A percentile compares a stretch with the other conserved stretches of the same genome.
Conservation (phyloP, 2,797 vertebrate genomes). For the Labeo calbasu region DNA sequence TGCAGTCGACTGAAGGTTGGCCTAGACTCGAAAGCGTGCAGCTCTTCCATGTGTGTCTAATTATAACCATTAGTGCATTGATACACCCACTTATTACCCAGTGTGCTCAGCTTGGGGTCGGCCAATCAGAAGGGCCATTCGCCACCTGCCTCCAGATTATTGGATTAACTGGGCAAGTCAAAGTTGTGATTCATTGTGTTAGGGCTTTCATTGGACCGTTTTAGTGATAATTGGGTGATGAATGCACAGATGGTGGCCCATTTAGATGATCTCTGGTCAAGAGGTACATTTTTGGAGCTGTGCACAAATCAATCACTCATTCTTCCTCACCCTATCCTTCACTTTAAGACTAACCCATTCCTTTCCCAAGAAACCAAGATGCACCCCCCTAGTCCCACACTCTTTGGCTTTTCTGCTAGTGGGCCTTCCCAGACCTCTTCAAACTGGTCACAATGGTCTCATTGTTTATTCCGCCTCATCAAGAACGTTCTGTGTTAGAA, state of each 20-base stretch:
- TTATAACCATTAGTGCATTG: constrained; percentile 62
- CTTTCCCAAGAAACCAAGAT: background rate
- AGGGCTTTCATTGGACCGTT: constrained; percentile 74
- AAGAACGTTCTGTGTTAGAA: background rate
- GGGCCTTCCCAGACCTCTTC: constrained; percentile 45
- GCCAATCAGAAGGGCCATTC: constrained; percentile 53
- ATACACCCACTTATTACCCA: constrained; percentile 52
- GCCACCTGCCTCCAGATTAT: constrained; percentile 59
- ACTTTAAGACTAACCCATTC: constrained; percentile 1
- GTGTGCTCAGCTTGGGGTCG: constrained; percentile 44
- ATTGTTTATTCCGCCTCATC: constrained; percentile 32
- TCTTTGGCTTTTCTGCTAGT: constrained; percentile 23
- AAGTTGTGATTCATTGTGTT: constrained; percentile 61
- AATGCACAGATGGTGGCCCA: constrained; percentile 74
- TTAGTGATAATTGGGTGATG: constrained; percentile 77
- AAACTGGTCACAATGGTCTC: constrained; percentile 18
- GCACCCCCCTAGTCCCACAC: background rate
- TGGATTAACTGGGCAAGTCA: constrained; percentile 62
- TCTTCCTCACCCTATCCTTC: constrained; percentile 19
- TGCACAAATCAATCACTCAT: constrained; percentile 32
- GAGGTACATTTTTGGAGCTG: constrained; percentile 40
- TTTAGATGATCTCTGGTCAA: constrained; percentile 49
- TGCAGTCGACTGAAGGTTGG: constrained; percentile 48
- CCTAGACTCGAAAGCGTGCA: constrained; percentile 30
- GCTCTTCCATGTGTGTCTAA: constrained; percentile 59